Evolutionary conservation across 2,888 invertebrate species (phyloP).

Genomic region (Panzeria rudis): DNA sequence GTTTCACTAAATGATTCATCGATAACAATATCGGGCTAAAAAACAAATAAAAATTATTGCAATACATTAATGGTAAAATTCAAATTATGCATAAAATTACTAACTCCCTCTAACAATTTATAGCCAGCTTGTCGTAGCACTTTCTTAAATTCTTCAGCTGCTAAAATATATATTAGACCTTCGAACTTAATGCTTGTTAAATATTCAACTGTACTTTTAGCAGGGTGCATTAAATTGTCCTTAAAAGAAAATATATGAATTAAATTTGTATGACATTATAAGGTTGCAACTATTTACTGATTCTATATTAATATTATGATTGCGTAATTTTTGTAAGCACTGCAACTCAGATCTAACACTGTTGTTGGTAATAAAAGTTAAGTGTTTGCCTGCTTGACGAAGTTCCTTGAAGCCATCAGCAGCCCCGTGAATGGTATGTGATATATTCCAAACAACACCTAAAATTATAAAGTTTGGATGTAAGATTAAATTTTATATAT

Average conservation of each 20-base stretch:
- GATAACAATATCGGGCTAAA: conserved; percentile 77
- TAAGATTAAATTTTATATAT: too few species aligned
- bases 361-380: conserved; percentile 84
- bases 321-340: conserved; percentile 76
- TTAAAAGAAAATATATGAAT: not conserved
- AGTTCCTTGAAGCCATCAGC: conserved; percentile 80
- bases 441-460: conserved; percentile 84
- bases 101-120: conserved; percentile 82
- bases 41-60: conserved; percentile 5
- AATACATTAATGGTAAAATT: conserved; percentile 32
- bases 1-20: conserved; percentile 76
- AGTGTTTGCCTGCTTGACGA: conserved; percentile 82
- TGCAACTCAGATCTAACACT: conserved; percentile 77
- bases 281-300: conserved; percentile 65
- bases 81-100: conserved; percentile 38
- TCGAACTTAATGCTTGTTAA: conserved; percentile 84
- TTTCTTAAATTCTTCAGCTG: conserved; percentile 79
- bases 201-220: conserved; percentile 83
- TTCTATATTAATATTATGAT: conserved; percentile 76
- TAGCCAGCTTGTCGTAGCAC: conserved; percentile 83
- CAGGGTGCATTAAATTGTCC: conserved; percentile 82
- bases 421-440: conserved; percentile 78
- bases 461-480: not conserved
- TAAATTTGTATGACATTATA: not conserved
- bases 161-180: conserved; percentile 84